Conservation (phyloP, 2,113 vertebrate genomes). For the Holacanthus passer region DNA sequence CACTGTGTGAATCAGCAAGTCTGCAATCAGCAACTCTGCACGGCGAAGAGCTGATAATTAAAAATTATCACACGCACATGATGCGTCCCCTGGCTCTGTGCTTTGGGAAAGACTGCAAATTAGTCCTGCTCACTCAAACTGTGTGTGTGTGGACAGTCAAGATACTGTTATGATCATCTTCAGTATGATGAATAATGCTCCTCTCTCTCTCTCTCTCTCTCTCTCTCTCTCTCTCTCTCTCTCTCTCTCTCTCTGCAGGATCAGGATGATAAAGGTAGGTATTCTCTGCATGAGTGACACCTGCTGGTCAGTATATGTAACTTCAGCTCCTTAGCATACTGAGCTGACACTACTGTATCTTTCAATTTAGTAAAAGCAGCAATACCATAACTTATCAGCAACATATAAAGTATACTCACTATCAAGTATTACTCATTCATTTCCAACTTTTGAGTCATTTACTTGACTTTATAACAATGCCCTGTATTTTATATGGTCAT, state of each 20-base stretch:
- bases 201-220: constrained; percentile 22
- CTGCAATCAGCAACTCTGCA: constrained; percentile 45
- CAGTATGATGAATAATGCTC: constrained; percentile 18
- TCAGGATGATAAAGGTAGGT: constrained; percentile 78
- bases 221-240: constrained; percentile 8
- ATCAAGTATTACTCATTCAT: too few species aligned
- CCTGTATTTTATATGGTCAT: background rate
- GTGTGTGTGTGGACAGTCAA: constrained; percentile 27
- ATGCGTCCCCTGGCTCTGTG: background rate
- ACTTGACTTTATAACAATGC: too few species aligned
- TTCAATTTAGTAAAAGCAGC: background rate
- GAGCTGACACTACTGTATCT: background rate
- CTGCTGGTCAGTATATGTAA: constrained; percentile 69
- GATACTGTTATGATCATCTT: constrained; percentile 25
- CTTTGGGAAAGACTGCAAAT: constrained; percentile 37
- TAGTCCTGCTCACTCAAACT: constrained; percentile 22
- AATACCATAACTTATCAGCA: background rate
- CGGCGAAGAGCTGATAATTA: constrained; percentile 67
- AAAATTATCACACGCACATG: constrained; percentile 47
- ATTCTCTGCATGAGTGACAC: constrained; percentile 47
- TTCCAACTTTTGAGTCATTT: background rate
- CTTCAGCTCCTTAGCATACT: background rate
- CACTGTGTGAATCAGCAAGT: constrained; percentile 58
- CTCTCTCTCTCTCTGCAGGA: constrained; percentile 62
- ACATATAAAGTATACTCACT: too few species aligned